Base-by-base conservation (phyloP, 2,113 vertebrate species). In the Corythaeola cristata region DNA sequence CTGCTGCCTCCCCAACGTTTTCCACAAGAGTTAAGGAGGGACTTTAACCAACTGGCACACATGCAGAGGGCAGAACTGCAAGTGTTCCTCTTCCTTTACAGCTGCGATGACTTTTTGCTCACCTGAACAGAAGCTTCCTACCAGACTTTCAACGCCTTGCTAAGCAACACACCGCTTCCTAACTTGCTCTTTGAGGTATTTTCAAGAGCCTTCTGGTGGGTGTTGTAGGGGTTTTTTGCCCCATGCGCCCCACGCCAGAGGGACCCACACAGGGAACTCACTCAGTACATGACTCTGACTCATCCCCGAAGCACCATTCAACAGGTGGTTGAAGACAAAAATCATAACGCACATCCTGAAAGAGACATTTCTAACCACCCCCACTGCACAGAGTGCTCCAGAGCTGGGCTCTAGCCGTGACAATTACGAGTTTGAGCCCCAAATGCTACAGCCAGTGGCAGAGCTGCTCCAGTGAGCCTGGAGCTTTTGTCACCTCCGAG, bases 151-250 rank as follows among this genome's bases (percentile, higher is more conserved):
- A 64, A n/a, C 21, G 47, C 74, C 47, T 55, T 78, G 49, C 64
- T 75, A 89, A 90, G 44, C 60, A 75, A 32, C n/a, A 11, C 24
- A 22, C 21, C 56, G 22, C 86, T 89, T 90, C 86, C 93, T 86
- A 80, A 47, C 55, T 87, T 56, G 32, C 28, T 37, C 27, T 95
- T 59, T 59, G 60, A 47, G 27, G n/a, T 60, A 72, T 60, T 84
- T 81, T 84, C 79, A 81, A 53, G 69, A 88, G 15, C 7, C 16
- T 81, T 84, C 75, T 23, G 5, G 30, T 68, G 30, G 30, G 60
- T 50, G 53, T 45, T 62, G 12, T 32, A 75, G 44, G 71, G 88
- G 6, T 4, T 49, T 89, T 53, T 87, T 86, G 26, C 15, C 28
- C 58, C 44, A n/a, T 80, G 86, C 55, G 88, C 44, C 33, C 41